Evolutionary conservation across 2,888 invertebrate genomes (phyloP), one percentile per base, ranked within the genome.

Genomic region (Ecliptopera silaceata): DNA sequence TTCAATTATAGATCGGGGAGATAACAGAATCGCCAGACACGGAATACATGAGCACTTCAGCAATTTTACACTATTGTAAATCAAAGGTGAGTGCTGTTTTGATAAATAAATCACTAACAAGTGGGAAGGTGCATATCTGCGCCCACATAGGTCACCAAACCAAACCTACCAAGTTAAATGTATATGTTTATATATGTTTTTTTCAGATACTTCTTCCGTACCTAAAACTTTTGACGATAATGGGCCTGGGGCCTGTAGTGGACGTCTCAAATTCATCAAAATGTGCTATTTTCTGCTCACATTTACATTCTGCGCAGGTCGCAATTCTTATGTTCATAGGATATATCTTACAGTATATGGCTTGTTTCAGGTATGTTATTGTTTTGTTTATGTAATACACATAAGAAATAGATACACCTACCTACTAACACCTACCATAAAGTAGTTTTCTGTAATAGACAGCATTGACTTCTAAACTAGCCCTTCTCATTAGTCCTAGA

Each of bases 51-150:
- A 96, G 95, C 69, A 95, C 96, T 26, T 96, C 96, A 10, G 95
- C 95, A 8, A 94, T 96, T 65, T 91, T 97, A 77, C 93, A 94
- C 78, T 96, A 96, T 74, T 97, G 97, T 89, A 96, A 97, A 88
- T 93, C 93, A 52, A 96, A 95, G 90, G 93, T 93, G 75, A 68
- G 61, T 56, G 22, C 32, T 10, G 8, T 36, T 39, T 22, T 44
- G n/a, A n/a, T 29, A 15, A 11, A 11, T 29, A 1, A 34, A 20
- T 18, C 12, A 18, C 1, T 17, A 3, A 12, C 5, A 22, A 41
- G 20, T 41, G 22, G 11, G 41, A 12, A 39, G 39, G 18, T 20
- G n/a, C n/a, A n/a, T 39, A 38, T 1, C 3, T 36, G 29, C 8
- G 29, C 29, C 3, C 8, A 8, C 12, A 8, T 8, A 39, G 1